A percentile compares a stretch with the other conserved stretches of the same genome.
phyloP scores from a whole-genome alignment of 1,140 invertebrate species.

The Drosophila ironensis region DNA sequence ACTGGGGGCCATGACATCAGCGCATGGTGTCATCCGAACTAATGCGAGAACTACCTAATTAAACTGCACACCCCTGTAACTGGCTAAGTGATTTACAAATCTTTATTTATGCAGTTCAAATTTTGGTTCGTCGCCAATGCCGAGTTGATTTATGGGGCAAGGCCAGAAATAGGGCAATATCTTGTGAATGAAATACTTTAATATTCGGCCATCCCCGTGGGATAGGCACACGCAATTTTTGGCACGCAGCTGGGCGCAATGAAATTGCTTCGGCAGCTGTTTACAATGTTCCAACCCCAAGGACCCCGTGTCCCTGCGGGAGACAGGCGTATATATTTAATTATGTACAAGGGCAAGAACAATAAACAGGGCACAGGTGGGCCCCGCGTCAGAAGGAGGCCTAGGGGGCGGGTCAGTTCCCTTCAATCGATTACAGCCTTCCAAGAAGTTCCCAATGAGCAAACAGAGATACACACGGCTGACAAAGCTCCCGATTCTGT shows the following conservation, averaged over 20 bases:
- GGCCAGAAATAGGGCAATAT: no score
- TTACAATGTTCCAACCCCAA: slow-evolving; percentile 25
- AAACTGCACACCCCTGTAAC: slow-evolving; percentile 24
- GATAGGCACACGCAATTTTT: not conserved
- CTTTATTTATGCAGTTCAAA: not conserved
- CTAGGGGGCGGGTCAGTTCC: no score
- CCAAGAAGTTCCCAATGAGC: slow-evolving; percentile 33
- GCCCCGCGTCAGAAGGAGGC: not conserved
- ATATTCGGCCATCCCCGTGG: slow-evolving; percentile 3
- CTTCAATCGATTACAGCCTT: slow-evolving; percentile 49
- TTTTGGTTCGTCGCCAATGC: not conserved
- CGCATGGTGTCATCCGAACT: slow-evolving; percentile 33
- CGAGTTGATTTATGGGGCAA: not conserved
- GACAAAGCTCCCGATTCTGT: no score
- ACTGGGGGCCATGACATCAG: slow-evolving; percentile 35
- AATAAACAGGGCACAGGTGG: slow-evolving; percentile 2
- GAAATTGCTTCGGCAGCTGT: slow-evolving; percentile 34
- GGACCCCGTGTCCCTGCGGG: slow-evolving; percentile 11
- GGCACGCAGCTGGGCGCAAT: slow-evolving; percentile 16
- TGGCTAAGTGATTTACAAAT: slow-evolving; percentile 9
- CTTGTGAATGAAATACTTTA: no score
- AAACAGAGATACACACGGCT: slow-evolving; percentile 1
- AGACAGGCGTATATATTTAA: slow-evolving; percentile 19
- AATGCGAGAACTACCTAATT: slow-evolving; percentile 26
- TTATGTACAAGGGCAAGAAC: slow-evolving; percentile 17